Percentiles rank a stretch among this genome's conserved stretches.
phyloP scores from a whole-genome alignment of 1,140 invertebrate species.

The Drosophila pandora region DNA sequence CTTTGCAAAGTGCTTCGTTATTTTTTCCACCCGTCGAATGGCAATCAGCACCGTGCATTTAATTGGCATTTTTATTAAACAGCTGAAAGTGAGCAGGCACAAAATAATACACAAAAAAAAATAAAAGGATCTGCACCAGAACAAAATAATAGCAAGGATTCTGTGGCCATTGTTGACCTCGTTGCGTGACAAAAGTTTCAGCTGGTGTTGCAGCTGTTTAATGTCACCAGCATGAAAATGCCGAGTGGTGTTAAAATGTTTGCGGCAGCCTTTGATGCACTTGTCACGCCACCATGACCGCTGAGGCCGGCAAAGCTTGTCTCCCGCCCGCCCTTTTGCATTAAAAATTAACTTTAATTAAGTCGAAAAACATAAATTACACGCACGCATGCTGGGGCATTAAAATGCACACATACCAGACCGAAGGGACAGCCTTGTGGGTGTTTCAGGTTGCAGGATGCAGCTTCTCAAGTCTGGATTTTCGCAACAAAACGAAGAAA shows the following conservation, averaged over 20 bases:
- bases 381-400: conserved; percentile 60
- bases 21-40: conserved; percentile 5
- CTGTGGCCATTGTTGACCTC: conserved; percentile 72
- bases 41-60: conserved; percentile 61
- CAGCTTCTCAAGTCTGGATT: conserved; percentile 48
- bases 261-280: conserved; percentile 75
- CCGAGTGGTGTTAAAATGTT: conserved; percentile 81
- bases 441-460: conserved; percentile 14
- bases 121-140: conserved; percentile 47
- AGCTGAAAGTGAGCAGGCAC: conserved; percentile 32
- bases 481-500: conserved; percentile 9
- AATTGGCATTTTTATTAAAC: conserved; percentile 77
- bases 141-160: conserved; percentile 31
- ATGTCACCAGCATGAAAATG: conserved; percentile 78
- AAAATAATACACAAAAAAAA: conserved; percentile 2
- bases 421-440: neutral
- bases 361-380: conserved; percentile 81
- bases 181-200: conserved; percentile 75
- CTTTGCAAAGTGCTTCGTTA: conserved; percentile 24
- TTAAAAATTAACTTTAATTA: conserved; percentile 83
- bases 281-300: conserved; percentile 53
- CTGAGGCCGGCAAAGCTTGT: conserved; percentile 39
- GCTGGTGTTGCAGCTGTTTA: conserved; percentile 65
- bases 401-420: conserved; percentile 48
- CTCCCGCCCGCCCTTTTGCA: conserved; percentile 42